Evolutionary conservation across 1,140 invertebrate genomes (phyloP).

Genomic region (Aleiodes sp.): DNA sequence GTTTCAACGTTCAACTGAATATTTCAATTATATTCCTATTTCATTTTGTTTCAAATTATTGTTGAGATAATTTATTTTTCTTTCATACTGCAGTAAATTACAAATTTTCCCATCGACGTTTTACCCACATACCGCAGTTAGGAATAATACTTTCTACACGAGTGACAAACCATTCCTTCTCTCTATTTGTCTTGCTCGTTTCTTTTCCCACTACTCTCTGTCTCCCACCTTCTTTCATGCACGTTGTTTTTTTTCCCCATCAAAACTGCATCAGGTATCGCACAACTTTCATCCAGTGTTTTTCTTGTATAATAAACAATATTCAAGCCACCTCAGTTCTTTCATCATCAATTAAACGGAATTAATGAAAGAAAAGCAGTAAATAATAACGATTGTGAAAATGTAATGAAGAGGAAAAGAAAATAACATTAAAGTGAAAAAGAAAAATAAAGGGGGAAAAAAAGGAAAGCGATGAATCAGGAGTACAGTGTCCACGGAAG

Average conservation of each 20-base stretch:
- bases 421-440: background rate
- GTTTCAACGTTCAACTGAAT: too few relatives aligned
- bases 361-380: too few relatives aligned
- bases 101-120: background rate
- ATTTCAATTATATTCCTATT: too few relatives aligned
- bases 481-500: slow-evolving; percentile 32
- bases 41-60: background rate
- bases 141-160: slow-evolving; percentile 14
- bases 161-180: slow-evolving; percentile 20
- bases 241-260: slow-evolving; percentile 26
- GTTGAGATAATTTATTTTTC: too few relatives aligned
- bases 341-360: too few relatives aligned
- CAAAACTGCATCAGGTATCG: background rate
- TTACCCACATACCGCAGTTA: background rate
- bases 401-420: too few relatives aligned
- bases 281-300: background rate
- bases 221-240: slow-evolving; percentile 32
- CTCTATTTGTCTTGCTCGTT: slow-evolving; percentile 26
- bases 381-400: too few relatives aligned
- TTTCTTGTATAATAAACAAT: background rate
- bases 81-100: background rate
- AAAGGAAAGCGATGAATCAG: slow-evolving; percentile 35
- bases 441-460: slow-evolving; percentile 4
- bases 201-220: slow-evolving; percentile 31
- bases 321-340: too few relatives aligned